phyloP scores from a whole-genome alignment of 2,888 invertebrate genomes.

The Thera obeliscata region DNA sequence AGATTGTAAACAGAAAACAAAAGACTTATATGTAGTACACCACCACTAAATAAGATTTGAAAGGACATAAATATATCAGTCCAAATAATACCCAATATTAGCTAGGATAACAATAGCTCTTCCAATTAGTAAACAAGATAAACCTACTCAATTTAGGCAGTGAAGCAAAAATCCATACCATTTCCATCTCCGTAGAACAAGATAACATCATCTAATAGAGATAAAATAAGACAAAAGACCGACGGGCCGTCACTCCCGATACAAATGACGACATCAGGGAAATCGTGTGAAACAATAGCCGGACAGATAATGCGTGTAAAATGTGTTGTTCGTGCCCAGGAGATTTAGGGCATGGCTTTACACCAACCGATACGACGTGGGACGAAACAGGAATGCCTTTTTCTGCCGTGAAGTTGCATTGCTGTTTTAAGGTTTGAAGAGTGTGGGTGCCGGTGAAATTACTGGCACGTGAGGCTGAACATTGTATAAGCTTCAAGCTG shows the following conservation, averaged over 20 bases:
- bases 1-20: no score
- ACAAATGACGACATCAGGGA: slow-evolving; percentile 53
- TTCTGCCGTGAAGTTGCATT: no score
- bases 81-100: neutral
- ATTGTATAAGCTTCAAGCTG: no score
- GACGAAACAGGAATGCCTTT: neutral
- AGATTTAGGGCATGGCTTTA: slow-evolving; percentile 29
- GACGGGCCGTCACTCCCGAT: slow-evolving; percentile 50
- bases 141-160: slow-evolving; percentile 1
- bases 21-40: no score
- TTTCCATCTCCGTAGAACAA: slow-evolving; percentile 33
- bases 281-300: slow-evolving; percentile 63
- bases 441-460: no score
- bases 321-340: slow-evolving; percentile 47
- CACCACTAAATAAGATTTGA: no score
- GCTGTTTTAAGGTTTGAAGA: no score
- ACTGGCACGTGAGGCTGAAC: no score
- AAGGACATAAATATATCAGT: neutral
- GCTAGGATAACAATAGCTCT: neutral
- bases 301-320: slow-evolving; percentile 61
- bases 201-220: slow-evolving; percentile 39
- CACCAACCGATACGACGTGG: slow-evolving; percentile 16
- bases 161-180: slow-evolving; percentile 21
- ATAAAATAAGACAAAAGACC: slow-evolving; percentile 52
- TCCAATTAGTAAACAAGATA: neutral